Evolutionary conservation across 2,888 invertebrate genomes (phyloP).

Genomic region (Alloplasta piceator): DNA sequence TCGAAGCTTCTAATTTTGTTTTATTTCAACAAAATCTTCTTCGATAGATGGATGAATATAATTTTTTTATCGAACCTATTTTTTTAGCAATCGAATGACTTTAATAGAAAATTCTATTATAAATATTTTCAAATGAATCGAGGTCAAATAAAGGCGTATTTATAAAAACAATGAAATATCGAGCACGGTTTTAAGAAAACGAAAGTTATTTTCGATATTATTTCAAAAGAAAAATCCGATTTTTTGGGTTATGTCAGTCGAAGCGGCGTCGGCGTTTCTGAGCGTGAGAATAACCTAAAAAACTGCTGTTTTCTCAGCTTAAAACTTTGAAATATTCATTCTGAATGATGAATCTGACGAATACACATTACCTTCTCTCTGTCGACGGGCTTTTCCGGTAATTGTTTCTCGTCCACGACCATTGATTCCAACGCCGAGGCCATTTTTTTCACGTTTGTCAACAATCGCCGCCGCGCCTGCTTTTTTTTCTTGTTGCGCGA

Average conservation of each 20-base stretch:
- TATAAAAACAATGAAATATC: no score
- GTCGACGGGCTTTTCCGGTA: slow-evolving; percentile 90
- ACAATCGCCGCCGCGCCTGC: neutral
- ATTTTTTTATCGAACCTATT: no score
- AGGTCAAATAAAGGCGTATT: no score
- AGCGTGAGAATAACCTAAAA: neutral
- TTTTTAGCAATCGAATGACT: no score
- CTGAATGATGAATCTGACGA: neutral
- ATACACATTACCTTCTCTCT: slow-evolving; percentile 90
- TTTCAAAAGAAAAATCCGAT: neutral
- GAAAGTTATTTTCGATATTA: no score
- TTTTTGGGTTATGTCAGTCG: slow-evolving; percentile 34
- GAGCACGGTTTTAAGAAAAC: no score
- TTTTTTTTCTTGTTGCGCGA: neutral
- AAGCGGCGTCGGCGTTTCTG: neutral
- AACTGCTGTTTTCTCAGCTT: neutral
- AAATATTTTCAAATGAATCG: no score
- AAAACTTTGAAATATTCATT: neutral
- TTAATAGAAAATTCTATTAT: no score
- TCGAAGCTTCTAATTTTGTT: no score
- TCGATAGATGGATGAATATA: no score
- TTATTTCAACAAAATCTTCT: no score
- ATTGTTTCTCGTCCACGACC: slow-evolving; percentile 92
- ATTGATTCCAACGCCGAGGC: slow-evolving; percentile 88
- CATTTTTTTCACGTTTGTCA: slow-evolving; percentile 73